These are phyloP conservation scores for Sebastiscus albofasciatus DNA, from an alignment of 2,797 vertebrate genomes.

Conservation along the genomic window DNA sequence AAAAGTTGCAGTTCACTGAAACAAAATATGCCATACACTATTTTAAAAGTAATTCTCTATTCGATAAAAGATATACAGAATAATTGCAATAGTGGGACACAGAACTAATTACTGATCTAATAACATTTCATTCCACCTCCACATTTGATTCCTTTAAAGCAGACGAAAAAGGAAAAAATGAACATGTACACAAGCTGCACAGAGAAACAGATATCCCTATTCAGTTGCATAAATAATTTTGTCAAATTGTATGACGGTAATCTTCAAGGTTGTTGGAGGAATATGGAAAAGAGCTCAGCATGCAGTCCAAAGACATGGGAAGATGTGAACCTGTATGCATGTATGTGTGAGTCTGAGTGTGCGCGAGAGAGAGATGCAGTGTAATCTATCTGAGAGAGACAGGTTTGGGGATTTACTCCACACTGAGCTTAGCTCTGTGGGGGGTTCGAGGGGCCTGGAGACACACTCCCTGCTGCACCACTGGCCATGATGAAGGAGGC, in stretches of 20 bases:
- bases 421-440: constrained; percentile 48
- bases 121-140: background rate
- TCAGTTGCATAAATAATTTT: constrained; percentile 14
- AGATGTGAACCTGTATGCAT: constrained; percentile 39
- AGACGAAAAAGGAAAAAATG: background rate
- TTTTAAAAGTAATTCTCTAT: background rate
- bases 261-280: constrained; percentile 53
- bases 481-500: constrained; percentile 55
- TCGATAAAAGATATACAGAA: background rate
- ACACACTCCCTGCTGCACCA: constrained; percentile 46
- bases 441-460: constrained; percentile 33
- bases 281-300: constrained; percentile 61
- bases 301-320: constrained; percentile 45
- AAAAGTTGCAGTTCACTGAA: background rate
- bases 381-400: constrained; percentile 59
- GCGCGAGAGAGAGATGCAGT: constrained; percentile 15
- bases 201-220: background rate
- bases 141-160: background rate
- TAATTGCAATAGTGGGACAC: background rate
- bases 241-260: constrained; percentile 20
- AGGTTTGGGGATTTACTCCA: constrained; percentile 65
- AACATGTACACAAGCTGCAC: background rate
- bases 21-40: background rate
- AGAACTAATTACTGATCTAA: background rate
- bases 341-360: background rate